Evolutionary conservation across 2,888 invertebrate species (phyloP).

Genomic region (Diarsia rubi): DNA sequence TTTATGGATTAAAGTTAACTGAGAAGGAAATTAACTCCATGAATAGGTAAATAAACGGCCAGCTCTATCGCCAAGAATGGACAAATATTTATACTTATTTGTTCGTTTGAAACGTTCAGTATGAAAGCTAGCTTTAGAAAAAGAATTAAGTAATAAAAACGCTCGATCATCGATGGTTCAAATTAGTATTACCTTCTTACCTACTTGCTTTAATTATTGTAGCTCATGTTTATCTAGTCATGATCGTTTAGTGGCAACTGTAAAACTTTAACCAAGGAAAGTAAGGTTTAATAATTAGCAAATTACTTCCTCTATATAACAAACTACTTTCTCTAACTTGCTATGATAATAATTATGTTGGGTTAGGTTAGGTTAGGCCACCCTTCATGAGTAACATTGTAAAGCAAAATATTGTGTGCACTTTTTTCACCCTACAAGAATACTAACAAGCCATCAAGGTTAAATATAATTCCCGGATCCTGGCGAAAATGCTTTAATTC

Average conservation of each 20-base stretch:
- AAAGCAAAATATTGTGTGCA: not conserved
- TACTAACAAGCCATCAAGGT: slow-evolving; percentile 21
- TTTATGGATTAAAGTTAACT: not conserved
- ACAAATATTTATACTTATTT: not conserved
- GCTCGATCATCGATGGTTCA: not conserved
- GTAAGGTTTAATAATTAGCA: too few relatives aligned
- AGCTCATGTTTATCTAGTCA: not conserved
- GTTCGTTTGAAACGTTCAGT: too few relatives aligned
- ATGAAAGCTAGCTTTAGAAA: not conserved
- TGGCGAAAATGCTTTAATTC: slow-evolving; percentile 52
- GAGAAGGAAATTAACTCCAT: not conserved
- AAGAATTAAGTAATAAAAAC: not conserved
- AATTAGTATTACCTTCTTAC: too few relatives aligned
- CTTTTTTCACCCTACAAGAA: slow-evolving; percentile 1
- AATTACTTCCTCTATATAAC: too few relatives aligned
- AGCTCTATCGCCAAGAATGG: not conserved
- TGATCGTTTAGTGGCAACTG: too few relatives aligned
- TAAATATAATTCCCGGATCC: slow-evolving; percentile 26
- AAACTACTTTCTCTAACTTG: too few relatives aligned
- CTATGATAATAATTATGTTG: too few relatives aligned
- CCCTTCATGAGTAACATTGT: not conserved
- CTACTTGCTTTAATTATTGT: not conserved
- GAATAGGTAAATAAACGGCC: slow-evolving; percentile 3
- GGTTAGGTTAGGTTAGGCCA: too few relatives aligned
- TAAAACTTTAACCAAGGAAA: too few relatives aligned